A percentile compares a stretch with the other conserved stretches of the same genome.
Evolutionary conservation across 2,797 vertebrate genomes (phyloP).

Genomic region (Buceros bicornis): DNA sequence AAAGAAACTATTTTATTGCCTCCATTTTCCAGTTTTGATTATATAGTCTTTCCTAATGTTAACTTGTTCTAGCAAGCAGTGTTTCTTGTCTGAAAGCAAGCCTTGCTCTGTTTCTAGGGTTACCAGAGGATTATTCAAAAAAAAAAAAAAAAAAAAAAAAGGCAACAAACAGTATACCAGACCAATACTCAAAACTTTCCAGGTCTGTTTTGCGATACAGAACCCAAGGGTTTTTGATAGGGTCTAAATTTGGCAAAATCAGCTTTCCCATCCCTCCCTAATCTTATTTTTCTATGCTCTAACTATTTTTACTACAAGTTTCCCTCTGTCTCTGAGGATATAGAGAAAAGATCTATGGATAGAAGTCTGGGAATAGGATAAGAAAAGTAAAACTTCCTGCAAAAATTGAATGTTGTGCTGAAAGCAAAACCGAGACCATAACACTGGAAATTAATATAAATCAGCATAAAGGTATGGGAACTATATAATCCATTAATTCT

Average conservation of each 20-base stretch:
- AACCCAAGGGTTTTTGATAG: conserved; percentile 26
- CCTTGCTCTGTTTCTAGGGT: conserved; percentile 18
- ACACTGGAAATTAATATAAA: neutral
- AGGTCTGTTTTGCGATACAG: conserved; percentile 32
- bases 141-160: neutral
- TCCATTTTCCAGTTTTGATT: neutral
- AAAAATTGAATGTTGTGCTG: neutral
- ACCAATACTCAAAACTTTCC: neutral
- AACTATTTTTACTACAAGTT: conserved; percentile 58
- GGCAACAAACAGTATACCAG: neutral
- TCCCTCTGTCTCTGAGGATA: neutral
- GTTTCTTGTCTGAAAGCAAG: conserved; percentile 7
- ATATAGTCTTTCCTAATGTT: neutral
- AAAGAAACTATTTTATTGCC: neutral
- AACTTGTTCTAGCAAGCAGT: neutral
- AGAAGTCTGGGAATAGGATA: conserved; percentile 28
- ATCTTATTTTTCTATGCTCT: conserved; percentile 35
- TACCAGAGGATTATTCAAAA: neutral
- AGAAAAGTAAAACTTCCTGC: conserved; percentile 2
- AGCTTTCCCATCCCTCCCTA: conserved; percentile 45
- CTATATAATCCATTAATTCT: neutral
- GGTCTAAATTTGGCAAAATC: conserved; percentile 53
- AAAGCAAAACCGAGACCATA: neutral
- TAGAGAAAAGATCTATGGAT: neutral
- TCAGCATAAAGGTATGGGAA: neutral